Evolutionary conservation across 1,140 invertebrate species (phyloP), one percentile per base, ranked within the genome.

Genomic region (Conus ventricosus): DNA sequence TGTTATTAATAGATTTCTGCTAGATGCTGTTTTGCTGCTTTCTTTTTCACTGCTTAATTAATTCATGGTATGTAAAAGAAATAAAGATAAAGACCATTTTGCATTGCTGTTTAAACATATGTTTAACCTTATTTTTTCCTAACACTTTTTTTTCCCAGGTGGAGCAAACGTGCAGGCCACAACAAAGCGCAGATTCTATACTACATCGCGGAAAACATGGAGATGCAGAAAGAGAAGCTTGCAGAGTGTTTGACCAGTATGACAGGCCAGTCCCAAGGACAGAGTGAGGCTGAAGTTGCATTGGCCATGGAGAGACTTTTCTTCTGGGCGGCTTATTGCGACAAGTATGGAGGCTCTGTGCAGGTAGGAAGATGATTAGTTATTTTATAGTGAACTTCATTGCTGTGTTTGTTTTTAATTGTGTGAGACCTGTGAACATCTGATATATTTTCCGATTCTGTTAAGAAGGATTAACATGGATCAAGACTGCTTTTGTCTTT

Each of bases 121-220:
- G 39, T 39, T 39, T 39, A 39, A 39, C 39, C 39, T 39, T 39
- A 39, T 39, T 39, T 39, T 39, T 39, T 39, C 39, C 39, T 39
- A 39, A 39, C 39, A 39, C 39, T 39, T 39, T 39, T 39, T 39
- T 39, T n/a, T n/a, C n/a, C 39, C 86, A 95, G 95, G 11, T 96
- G 96, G 96, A 94, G 92, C 8, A 96, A 96, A 91, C 89, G 95
- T 78, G 94, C 95, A 51, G 95, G 95, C 25, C 95, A 96, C 90
- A 95, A 95, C 88, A 91, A 94, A n/a, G 95, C 95, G 0, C 96
- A 96, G 93, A 96, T 96, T 81, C 90, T 96, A 17, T 96, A 94
- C 89, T 96, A 96, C 89, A 91, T 96, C 91, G 96, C 95, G 10
- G 96, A 96, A 90, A 96, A 96, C 88, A 90, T 96, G 51, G 93